Evolutionary conservation across 1,140 invertebrate species (phyloP), one percentile per base, ranked within the genome.

Genomic region (Sminthurides bifidus): DNA sequence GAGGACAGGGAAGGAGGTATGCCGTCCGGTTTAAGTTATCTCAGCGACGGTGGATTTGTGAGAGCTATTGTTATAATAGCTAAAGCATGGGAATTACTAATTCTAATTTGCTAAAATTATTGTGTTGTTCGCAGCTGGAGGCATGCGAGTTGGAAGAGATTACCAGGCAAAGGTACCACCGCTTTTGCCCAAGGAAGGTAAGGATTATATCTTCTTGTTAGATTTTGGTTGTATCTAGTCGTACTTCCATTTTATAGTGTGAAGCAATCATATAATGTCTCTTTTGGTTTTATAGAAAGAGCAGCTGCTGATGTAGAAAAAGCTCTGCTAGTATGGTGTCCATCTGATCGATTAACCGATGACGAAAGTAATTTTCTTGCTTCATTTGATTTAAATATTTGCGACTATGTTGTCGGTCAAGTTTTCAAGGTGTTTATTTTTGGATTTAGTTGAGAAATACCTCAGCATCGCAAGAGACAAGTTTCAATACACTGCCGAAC

Each of bases 401-500:
- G 8, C 30, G 21, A 19, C 24, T 38, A 3, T n/a, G 8, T 23
- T 46, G 24, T 35, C 45, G 29, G 33, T 10, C 23, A 27, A 14
- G 26, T 15, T 51, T 52, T 19, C 23, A 19, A 4, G 19, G 53
- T 56, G 10, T n/a, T n/a, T 26, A 21, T 43, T 63, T 49, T 35
- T 53, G n/a, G 33, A 43, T 33, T 45, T 66, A 90, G 91, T 96
- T 77, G 92, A 96, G 74, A 86, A 94, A 68, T 96, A 94, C 68
- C 87, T 94, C 59, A 80, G 81, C 65, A 79, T 92, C 62, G 88
- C 92, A n/a, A 95, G 94, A 74, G 91, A 96, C 68, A 96, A 94
- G 71, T 95, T 92, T 79, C 91, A 90, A 43, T 98, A 97, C 66
- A 95, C 94, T 73, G 87, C 86, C 33, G 93, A 97, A 76, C 92